phyloP scores from a whole-genome alignment of 1,140 invertebrate genomes.

The Andrena cerasifolii region DNA sequence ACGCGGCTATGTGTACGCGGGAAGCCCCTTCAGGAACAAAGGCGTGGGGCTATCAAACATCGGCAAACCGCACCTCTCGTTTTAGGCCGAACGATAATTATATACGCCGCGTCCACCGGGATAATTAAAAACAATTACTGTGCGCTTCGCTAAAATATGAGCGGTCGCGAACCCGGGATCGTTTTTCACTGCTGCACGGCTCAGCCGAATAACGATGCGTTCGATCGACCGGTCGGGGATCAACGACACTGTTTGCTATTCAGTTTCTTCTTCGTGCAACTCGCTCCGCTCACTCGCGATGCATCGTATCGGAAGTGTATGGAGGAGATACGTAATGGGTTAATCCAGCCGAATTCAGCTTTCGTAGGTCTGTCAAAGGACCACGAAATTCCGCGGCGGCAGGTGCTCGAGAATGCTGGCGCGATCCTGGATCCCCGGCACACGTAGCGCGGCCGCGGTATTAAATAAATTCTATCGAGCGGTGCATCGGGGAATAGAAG shows the following conservation, averaged over 20 bases:
- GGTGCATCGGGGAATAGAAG: slow-evolving; percentile 34
- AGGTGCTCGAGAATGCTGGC: slow-evolving; percentile 1
- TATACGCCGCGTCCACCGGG: slow-evolving; percentile 64
- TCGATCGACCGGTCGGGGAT: slow-evolving; percentile 3
- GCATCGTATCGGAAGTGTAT: too few species aligned
- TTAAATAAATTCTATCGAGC: slow-evolving; percentile 59
- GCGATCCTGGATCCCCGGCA: background rate
- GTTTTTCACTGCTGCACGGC: background rate
- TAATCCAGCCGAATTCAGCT: too few species aligned
- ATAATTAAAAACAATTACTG: slow-evolving; percentile 75
- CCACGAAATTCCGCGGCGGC: too few species aligned
- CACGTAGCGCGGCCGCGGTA: background rate
- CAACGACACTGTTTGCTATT: slow-evolving; percentile 4
- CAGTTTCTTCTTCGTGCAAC: background rate
- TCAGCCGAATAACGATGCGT: background rate
- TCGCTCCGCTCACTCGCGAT: too few species aligned
- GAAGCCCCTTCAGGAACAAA: slow-evolving; percentile 47
- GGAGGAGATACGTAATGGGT: too few species aligned
- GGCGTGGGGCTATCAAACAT: slow-evolving; percentile 50
- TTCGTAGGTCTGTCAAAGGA: too few species aligned
- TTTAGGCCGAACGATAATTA: slow-evolving; percentile 62
- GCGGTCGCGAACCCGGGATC: slow-evolving; percentile 18
- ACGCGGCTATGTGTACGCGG: background rate
- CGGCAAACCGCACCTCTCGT: slow-evolving; percentile 52
- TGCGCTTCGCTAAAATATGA: slow-evolving; percentile 53